These are phyloP conservation scores for Haliclona indistincta DNA, from an alignment of 37 sponge, comb jelly and placozoan species.

Conservation along the genomic window DNA sequence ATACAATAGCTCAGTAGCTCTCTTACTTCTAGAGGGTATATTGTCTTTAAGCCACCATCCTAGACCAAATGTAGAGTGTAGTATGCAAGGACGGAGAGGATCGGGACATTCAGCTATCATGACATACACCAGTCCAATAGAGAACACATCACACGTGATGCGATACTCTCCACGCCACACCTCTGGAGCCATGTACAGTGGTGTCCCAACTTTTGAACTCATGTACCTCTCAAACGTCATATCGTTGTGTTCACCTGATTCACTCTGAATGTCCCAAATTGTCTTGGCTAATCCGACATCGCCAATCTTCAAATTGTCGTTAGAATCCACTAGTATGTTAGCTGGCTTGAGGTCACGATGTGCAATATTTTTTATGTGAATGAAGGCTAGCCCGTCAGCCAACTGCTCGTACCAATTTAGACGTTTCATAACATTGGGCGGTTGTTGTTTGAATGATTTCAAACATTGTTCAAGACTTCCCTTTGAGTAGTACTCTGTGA, in stretches of 20 bases:
- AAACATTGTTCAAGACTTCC: slow-evolving; percentile 28
- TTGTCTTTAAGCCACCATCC: neutral
- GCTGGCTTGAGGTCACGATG: slow-evolving; percentile 98
- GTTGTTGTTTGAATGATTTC: neutral
- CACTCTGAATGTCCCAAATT: slow-evolving; percentile 8
- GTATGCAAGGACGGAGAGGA: slow-evolving; percentile 4
- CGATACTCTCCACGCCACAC: slow-evolving; percentile 31
- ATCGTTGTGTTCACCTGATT: neutral
- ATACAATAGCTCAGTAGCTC: neutral
- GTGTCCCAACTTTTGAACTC: slow-evolving; percentile 23
- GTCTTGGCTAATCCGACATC: slow-evolving; percentile 98
- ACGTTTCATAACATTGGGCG: neutral
- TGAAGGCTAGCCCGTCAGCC: slow-evolving; percentile 26
- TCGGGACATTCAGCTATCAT: slow-evolving; percentile 34
- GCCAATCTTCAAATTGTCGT: slow-evolving; percentile 81
- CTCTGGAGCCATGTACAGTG: slow-evolving; percentile 47
- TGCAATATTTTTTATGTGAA: slow-evolving; percentile 85
- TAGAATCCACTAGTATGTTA: slow-evolving; percentile 87
- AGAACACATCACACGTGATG: slow-evolving; percentile 34
- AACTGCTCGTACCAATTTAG: slow-evolving; percentile 35
- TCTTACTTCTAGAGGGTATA: neutral
- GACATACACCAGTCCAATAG: slow-evolving; percentile 32
- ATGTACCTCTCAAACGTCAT: slow-evolving; percentile 21
- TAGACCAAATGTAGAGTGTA: no score
- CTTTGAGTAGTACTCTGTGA: slow-evolving; percentile 33